Evolutionary conservation across 2,797 vertebrate species (phyloP), one percentile per base, ranked within the genome.

Genomic region (Nannoperca australis): DNA sequence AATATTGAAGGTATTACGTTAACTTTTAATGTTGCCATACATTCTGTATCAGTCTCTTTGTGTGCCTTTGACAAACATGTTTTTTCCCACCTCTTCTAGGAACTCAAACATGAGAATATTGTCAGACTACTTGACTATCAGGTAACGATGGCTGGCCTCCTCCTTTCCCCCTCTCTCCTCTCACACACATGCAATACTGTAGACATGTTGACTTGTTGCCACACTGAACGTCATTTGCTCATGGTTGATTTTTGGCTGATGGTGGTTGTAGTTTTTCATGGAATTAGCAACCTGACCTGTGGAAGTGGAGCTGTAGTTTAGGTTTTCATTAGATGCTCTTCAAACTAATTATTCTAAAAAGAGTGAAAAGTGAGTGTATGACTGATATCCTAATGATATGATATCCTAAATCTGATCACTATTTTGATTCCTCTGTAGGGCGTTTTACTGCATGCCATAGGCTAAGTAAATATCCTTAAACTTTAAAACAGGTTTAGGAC

Each of bases 61-160:
- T 53, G 17, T 17, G 42, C 1, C 2, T 45, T 55, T 36, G 61
- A 81, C 7, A 63, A 36, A 61, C 62, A 22, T 61, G 5, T 65
- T 34, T 66, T 73, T 47, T 34, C 15, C 27, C 68, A 50, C 27
- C 51, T 84, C 44, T 49, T 64, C 18, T 47, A 99, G 98, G 98
- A 99, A 75, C 76, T 99, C 89, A 98, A 97, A 93, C 98, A 99
- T 94, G 97, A 98, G 68, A 98, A 99, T 85, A 99, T 99, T 60
- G 98, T 99, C 76, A 94, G 97, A 54, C 93, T 99, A 70, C 96
- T 98, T 47, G 98, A 99, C 90, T 99, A 97, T 87, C 97, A 99
- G 97, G 98, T 99, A 85, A 73, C 85, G 20, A 44, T 66, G 47
- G 0, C 49, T 12, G 44, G 3, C 20, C 15, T 4, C 8, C 32